Evolutionary conservation across 2,113 vertebrate species (phyloP).

Genomic region (Helogale parvula): DNA sequence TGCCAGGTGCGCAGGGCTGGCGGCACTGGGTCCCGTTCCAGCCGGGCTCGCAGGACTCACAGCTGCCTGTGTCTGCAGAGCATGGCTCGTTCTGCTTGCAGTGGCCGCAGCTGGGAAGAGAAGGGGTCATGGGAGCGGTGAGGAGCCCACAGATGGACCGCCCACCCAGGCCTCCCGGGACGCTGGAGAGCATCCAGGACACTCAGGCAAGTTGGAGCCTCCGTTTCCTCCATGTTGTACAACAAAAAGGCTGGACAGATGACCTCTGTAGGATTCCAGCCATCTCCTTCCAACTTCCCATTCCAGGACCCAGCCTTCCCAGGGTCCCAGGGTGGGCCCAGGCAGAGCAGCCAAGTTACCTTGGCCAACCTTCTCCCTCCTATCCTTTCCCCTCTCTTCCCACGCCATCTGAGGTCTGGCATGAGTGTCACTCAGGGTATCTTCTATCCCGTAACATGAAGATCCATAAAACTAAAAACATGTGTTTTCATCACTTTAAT

Average conservation of each 20-base stretch:
- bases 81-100: conserved; percentile 89
- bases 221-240: neutral
- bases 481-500: neutral
- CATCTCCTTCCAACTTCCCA: neutral
- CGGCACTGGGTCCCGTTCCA: conserved; percentile 93
- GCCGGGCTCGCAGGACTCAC: conserved; percentile 90
- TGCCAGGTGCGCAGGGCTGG: conserved; percentile 86
- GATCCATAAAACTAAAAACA: neutral
- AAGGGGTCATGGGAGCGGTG: neutral
- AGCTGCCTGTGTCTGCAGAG: conserved; percentile 89
- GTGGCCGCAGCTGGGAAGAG: conserved; percentile 89
- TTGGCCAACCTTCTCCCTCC: neutral
- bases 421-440: neutral
- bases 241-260: neutral
- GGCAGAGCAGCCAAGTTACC: neutral
- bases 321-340: neutral
- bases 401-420: neutral
- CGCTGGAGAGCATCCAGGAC: neutral
- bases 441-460: neutral
- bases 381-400: neutral
- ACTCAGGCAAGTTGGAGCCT: neutral
- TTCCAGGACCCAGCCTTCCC: neutral
- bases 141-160: too few species aligned
- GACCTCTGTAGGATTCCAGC: neutral
- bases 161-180: neutral